Base-by-base conservation (phyloP, 1,140 invertebrate genomes). In the Gryon sp. region DNA sequence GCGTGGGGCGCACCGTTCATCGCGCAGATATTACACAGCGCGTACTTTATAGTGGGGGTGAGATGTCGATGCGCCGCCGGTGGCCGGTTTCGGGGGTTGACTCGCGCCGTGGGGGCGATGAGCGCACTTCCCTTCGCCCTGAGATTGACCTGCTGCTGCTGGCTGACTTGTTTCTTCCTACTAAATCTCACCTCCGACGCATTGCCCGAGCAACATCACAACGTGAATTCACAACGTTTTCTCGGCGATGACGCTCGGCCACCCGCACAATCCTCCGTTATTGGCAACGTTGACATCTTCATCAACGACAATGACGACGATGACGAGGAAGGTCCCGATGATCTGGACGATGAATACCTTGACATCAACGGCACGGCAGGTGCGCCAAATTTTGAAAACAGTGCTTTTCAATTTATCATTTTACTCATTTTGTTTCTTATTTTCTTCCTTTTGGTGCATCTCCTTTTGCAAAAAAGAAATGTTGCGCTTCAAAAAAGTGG, bases 71-170 rank as follows among this genome's bases (percentile, higher is more conserved):
- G 86, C 84, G 83, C 84, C 83, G 80, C 81, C 80, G 85, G 84
- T 86, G 84, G 82, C 82, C 85, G 87, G 86, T 88, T 89, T 86
- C 84, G 84, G 86, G 87, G 86, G 85, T 84, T 86, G 86, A 87
- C 83, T 86, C 84, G 85, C 86, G 88, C 87, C 87, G 84, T 82
- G 86, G 84, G 85, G 88, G 88, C 86, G 88, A 88, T 89, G 88
- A 88, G 87, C 85, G 84, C 83, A 83, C 77, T 87, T 88, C 85
- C 84, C 81, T 85, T 84, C 81, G 85, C 81, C 83, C 85, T 86
- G 83, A 85, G 83, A 88, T 82, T 85, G 80, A 84, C 82, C 82
- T 83, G 80, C 81, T 84, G 81, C 82, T 82, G 79, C 82, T 87
- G 82, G 81, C 74, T 85, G 18, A 73, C 69, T 80, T 88, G 79